These are phyloP conservation scores for Odontophorus gujanensis DNA, from an alignment of 2,113 vertebrate genomes.

Conservation along the genomic window DNA sequence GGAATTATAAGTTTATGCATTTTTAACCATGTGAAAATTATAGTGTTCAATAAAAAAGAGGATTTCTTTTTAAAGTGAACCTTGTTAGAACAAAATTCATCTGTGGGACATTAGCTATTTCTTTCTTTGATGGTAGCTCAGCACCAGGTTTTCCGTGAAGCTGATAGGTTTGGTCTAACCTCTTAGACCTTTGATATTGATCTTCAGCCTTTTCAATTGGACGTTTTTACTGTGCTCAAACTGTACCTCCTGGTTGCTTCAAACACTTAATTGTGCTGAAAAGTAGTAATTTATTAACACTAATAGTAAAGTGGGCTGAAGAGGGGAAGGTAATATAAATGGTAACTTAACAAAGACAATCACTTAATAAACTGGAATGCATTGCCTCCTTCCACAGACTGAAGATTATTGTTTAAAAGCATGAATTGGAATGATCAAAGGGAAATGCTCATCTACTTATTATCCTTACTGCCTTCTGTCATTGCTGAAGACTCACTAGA, in stretches of 20 bases:
- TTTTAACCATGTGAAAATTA: slow-evolving; percentile 75
- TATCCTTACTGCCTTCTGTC: slow-evolving; percentile 6
- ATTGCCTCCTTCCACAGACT: neutral
- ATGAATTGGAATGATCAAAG: slow-evolving; percentile 4
- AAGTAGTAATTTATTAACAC: slow-evolving; percentile 19
- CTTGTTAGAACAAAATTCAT: slow-evolving; percentile 8
- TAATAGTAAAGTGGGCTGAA: neutral
- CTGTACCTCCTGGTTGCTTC: slow-evolving; percentile 13
- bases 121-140: neutral
- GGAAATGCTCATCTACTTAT: slow-evolving; percentile 29
- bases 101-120: neutral
- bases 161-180: slow-evolving; percentile 50
- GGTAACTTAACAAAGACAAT: slow-evolving; percentile 2
- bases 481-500: slow-evolving; percentile 17
- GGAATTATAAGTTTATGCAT: slow-evolving; percentile 58
- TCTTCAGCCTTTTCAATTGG: slow-evolving; percentile 64
- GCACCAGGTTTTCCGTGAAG: slow-evolving; percentile 30
- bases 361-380: neutral
- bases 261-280: slow-evolving; percentile 45
- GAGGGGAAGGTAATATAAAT: neutral
- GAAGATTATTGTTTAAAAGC: slow-evolving; percentile 23
- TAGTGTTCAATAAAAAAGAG: slow-evolving; percentile 55
- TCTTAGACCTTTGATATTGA: slow-evolving; percentile 56
- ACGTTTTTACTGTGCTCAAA: slow-evolving; percentile 55
- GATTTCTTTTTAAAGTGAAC: slow-evolving; percentile 39